These are phyloP conservation scores for Pachliopta kotzebuea DNA, from an alignment of 2,888 invertebrate genomes.

Conservation along the genomic window DNA sequence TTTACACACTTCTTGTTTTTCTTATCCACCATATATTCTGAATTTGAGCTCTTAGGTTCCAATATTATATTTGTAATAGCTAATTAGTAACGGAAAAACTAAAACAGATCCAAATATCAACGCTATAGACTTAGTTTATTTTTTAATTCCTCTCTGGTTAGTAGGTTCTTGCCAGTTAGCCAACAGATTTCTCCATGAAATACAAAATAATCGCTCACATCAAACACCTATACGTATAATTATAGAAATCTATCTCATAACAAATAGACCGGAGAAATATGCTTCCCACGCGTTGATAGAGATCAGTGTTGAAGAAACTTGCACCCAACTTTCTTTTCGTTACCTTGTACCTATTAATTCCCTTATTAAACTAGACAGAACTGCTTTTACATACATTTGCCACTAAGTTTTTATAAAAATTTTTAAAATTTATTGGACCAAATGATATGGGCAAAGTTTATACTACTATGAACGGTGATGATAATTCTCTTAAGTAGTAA, in stretches of 20 bases:
- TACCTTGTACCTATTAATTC: slow-evolving; percentile 20
- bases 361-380: slow-evolving; percentile 14
- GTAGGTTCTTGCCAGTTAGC: too few relatives aligned
- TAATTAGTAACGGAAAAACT: too few relatives aligned
- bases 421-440: not conserved
- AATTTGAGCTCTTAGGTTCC: too few relatives aligned
- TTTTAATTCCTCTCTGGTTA: too few relatives aligned
- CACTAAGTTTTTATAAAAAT: not conserved
- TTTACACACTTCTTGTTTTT: too few relatives aligned
- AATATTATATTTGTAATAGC: too few relatives aligned
- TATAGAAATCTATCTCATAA: slow-evolving; percentile 9
- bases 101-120: too few relatives aligned
- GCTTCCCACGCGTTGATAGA: slow-evolving; percentile 28
- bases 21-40: too few relatives aligned
- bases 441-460: not conserved
- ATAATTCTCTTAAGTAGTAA: not conserved
- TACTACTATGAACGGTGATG: not conserved
- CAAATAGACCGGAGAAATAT: slow-evolving; percentile 18
- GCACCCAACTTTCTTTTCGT: slow-evolving; percentile 23
- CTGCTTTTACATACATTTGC: slow-evolving; percentile 10
- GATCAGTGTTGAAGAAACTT: slow-evolving; percentile 22
- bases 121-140: too few relatives aligned
- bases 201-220: not conserved
- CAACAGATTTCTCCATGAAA: not conserved
- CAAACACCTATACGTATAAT: not conserved